Base-by-base conservation (phyloP, 2,113 vertebrate species). In the Sitta europaea region DNA sequence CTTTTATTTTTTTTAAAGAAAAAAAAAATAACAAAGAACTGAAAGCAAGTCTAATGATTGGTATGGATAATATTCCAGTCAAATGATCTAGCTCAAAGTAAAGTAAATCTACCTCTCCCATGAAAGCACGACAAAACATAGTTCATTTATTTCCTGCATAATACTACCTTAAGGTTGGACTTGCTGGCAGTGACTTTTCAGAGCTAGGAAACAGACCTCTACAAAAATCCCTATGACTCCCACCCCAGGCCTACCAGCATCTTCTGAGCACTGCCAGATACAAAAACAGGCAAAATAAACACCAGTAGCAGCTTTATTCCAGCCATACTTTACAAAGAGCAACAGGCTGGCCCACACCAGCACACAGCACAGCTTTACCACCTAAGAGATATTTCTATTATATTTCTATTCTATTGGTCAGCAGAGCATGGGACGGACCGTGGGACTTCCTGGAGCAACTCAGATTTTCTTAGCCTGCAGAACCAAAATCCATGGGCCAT, bases 261-360 rank as follows among this genome's bases (percentile, higher is more conserved):
- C 67, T 79, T 65, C 55, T 0, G 0, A 81, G n/a, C 2, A 1
- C 15, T 5, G 0, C 1, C 13, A 53, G 35, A 48, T 6, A 73
- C 27, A n/a, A 38, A 17, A 47, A 2, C 17, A 68, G 33, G 51
- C 6, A 55, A 63, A 86, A 86, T 9, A 51, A 92, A n/a, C 23
- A 65, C 58, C 22, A 35, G 4, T 3, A 54, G 54, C 0, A 2
- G 15, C 29, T 88, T 72, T 47, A 59, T 58, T 73, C 57, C 84
- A 50, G n/a, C 36, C 65, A 67, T 16, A 33, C 11, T 66, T 82
- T 3, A 68, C 14, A 50, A 45, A 74, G 50, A 20, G 0, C 10
- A 40, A n/a, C 38, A 67, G n/a, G 53, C 31, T 70, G 71, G 54
- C 24, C 65, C 5, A 3, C 28, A 28, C 48, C 16, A 59, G 55